Evolutionary conservation across 2,113 vertebrate genomes (phyloP).

Genomic region (Colistium nudipinnis): DNA sequence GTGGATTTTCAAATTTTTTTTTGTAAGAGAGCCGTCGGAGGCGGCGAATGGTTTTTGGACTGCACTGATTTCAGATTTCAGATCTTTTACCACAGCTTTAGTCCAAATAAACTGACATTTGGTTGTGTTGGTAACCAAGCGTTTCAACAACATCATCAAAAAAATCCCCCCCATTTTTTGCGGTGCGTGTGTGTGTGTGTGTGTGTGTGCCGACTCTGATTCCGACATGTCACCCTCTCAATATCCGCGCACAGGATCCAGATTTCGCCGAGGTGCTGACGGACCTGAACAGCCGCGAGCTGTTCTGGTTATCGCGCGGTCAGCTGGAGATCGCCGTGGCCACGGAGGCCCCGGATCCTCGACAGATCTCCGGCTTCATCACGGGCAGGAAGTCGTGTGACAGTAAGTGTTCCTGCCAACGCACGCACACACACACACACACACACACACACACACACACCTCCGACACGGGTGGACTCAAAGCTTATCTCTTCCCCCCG

Average conservation of each 20-base stretch:
- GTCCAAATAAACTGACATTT: no score
- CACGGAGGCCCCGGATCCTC: slow-evolving; percentile 75
- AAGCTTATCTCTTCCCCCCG: no score
- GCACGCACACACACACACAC: neutral
- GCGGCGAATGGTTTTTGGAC: no score
- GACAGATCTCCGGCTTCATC: slow-evolving; percentile 87
- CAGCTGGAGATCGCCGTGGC: slow-evolving; percentile 89
- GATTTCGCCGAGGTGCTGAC: slow-evolving; percentile 94
- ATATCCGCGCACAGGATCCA: slow-evolving; percentile 82
- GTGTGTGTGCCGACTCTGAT: slow-evolving; percentile 1
- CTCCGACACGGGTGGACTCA: neutral
- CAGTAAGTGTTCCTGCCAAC: slow-evolving; percentile 82
- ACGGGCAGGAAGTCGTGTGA: slow-evolving; percentile 91
- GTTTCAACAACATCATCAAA: slow-evolving; percentile 1
- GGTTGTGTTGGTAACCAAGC: no score
- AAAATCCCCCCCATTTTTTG: slow-evolving; percentile 18
- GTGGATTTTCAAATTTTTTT: no score
- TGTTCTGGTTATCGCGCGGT: slow-evolving; percentile 92
- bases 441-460: neutral
- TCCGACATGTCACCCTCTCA: slow-evolving; percentile 1
- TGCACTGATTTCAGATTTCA: no score
- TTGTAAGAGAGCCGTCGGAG: no score
- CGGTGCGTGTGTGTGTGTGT: no score
- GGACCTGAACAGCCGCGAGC: slow-evolving; percentile 87
- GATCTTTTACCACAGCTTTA: no score